Percentiles rank a stretch among this genome's conserved stretches.
Conservation (phyloP, 1,140 invertebrate genomes). For the Rhysida immarginata region DNA sequence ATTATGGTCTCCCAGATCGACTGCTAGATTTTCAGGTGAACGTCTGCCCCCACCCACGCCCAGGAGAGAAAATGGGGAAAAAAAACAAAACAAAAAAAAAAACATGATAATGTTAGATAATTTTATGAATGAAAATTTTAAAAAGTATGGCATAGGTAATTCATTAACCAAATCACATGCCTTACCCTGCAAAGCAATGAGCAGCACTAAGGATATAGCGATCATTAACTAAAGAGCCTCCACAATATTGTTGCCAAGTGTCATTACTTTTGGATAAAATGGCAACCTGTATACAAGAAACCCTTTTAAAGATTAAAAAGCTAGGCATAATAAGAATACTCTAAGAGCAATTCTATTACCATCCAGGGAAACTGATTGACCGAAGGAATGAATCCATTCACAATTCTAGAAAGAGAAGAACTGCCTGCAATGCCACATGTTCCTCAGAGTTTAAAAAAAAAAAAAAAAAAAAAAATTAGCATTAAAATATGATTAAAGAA, state of each 20-base stretch:
- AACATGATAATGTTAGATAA: not conserved
- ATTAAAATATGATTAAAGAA: too few relatives aligned
- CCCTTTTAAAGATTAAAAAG: not conserved
- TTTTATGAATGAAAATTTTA: too few relatives aligned
- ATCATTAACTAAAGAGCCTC: conserved; percentile 16
- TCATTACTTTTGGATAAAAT: not conserved
- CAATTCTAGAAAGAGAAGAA: too few relatives aligned
- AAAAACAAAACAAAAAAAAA: not conserved
- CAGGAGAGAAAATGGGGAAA: not conserved
- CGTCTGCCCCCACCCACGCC: not conserved
- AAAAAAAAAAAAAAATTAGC: too few relatives aligned
- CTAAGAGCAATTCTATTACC: too few relatives aligned
- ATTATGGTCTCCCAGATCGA: not conserved
- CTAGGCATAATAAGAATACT: too few relatives aligned
- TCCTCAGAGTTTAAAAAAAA: too few relatives aligned
- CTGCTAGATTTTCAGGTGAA: not conserved
- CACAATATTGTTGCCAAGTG: conserved; percentile 13
- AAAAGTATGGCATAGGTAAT: too few relatives aligned
- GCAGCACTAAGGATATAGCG: conserved; percentile 16
- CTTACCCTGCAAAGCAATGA: conserved; percentile 13
- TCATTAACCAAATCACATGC: too few relatives aligned
- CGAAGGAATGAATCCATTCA: too few relatives aligned
- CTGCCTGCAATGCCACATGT: too few relatives aligned
- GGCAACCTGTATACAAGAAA: not conserved
- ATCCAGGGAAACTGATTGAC: too few relatives aligned